Evolutionary conservation across 2,888 invertebrate genomes (phyloP).

Genomic region (Gari tellinella): DNA sequence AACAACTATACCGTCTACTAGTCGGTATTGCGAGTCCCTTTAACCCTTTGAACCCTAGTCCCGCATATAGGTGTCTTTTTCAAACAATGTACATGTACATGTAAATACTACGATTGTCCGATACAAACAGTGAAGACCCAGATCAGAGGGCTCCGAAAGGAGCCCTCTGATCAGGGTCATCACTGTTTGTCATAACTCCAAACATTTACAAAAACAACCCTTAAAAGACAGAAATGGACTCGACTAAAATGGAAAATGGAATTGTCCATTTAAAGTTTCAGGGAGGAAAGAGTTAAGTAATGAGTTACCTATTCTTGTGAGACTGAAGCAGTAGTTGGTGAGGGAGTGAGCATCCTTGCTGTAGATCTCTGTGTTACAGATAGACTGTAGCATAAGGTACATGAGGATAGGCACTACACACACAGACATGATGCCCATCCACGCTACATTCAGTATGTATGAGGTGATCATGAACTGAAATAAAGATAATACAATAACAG

Average conservation of each 20-base stretch:
- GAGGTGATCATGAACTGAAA: constrained; percentile 81
- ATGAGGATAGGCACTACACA: constrained; percentile 78
- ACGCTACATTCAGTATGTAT: constrained; percentile 80
- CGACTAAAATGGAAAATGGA: too few species aligned
- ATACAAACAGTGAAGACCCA: too few species aligned
- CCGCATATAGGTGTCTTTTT: too few species aligned
- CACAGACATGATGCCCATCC: constrained; percentile 79
- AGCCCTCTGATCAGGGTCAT: too few species aligned
- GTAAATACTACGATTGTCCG: too few species aligned
- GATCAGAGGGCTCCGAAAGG: too few species aligned
- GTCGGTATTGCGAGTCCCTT: too few species aligned
- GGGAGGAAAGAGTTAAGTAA: not conserved
- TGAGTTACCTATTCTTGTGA: constrained; percentile 81
- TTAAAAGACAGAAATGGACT: too few species aligned
- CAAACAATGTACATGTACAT: too few species aligned
- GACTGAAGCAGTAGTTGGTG: constrained; percentile 78
- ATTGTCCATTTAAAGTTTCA: not conserved
- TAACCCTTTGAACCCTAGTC: too few species aligned
- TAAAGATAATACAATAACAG: not conserved
- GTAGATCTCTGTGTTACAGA: constrained; percentile 80
- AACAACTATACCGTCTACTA: too few species aligned
- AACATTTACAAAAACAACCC: too few species aligned
- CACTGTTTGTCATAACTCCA: not conserved
- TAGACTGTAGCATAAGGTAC: constrained; percentile 77
- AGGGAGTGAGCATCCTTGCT: constrained; percentile 68